Evolutionary conservation across 2,113 vertebrate genomes (phyloP).

Genomic region (Dicaeum eximium): DNA sequence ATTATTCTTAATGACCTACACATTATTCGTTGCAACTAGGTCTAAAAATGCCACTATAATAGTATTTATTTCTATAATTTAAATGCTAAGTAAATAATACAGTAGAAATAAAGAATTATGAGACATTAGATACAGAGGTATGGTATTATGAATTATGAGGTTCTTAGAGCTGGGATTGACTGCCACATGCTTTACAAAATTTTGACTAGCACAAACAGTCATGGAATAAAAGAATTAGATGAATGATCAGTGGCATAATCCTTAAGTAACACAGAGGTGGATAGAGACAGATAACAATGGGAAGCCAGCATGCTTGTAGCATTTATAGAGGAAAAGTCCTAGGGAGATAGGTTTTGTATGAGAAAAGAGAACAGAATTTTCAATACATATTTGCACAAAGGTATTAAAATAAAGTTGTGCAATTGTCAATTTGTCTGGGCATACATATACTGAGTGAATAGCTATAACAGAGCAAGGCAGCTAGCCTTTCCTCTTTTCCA

Average conservation of each 20-base stretch:
- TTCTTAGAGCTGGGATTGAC: background rate
- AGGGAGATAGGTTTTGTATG: background rate
- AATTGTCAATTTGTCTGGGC: background rate
- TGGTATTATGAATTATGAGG: background rate
- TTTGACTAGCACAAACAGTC: background rate
- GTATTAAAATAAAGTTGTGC: background rate
- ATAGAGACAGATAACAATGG: background rate
- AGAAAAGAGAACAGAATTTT: background rate
- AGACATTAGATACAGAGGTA: background rate
- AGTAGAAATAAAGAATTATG: background rate
- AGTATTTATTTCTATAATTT: background rate
- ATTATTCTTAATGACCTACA: background rate
- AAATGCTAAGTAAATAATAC: background rate
- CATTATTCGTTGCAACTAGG: background rate
- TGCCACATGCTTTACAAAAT: background rate
- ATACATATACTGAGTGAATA: background rate
- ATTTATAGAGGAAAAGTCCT: background rate
- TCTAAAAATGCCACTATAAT: background rate
- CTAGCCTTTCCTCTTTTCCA: background rate
- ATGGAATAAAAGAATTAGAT: background rate
- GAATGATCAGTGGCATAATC: background rate
- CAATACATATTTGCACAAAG: background rate
- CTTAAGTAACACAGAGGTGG: background rate
- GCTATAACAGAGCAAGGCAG: background rate
- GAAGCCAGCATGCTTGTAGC: background rate